These are phyloP conservation scores for Drosophila azteca DNA, from an alignment of 1,140 invertebrate species.

Conservation along the genomic window DNA sequence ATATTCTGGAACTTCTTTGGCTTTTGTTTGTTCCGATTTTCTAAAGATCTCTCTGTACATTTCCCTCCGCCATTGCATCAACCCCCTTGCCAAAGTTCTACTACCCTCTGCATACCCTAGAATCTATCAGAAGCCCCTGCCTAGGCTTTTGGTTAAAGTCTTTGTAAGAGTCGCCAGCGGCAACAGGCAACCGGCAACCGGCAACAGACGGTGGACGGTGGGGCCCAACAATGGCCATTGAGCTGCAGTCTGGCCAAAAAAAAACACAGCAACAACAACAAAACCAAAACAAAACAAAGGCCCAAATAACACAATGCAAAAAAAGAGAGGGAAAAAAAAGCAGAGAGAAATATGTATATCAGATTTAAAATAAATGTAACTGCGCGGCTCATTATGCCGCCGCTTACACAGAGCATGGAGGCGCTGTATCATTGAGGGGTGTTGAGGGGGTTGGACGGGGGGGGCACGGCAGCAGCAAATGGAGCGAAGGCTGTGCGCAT, in stretches of 20 bases:
- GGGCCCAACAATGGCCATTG: conserved; percentile 55
- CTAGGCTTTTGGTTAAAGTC: conserved; percentile 56
- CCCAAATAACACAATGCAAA: conserved; percentile 60
- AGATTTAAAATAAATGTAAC: conserved; percentile 83
- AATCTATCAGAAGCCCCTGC: conserved; percentile 65
- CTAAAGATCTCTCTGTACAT: too few species aligned
- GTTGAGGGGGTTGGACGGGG: neutral
- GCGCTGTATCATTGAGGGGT: neutral
- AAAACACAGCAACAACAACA: conserved; percentile 34
- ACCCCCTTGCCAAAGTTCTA: neutral
- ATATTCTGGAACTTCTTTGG: neutral
- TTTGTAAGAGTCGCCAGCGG: conserved; percentile 69
- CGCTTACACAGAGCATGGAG: conserved; percentile 60
- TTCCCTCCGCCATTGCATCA: too few species aligned
- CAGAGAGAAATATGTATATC: conserved; percentile 79
- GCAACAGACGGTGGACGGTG: conserved; percentile 52
- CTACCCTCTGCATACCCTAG: conserved; percentile 32
- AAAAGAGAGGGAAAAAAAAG: conserved; percentile 36
- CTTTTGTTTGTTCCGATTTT: neutral
- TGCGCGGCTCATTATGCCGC: conserved; percentile 80
- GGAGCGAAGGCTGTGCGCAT: conserved; percentile 63
- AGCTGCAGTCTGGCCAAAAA: conserved; percentile 66
- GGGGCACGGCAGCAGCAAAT: conserved; percentile 35
- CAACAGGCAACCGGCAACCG: conserved; percentile 50
- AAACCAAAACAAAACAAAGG: conserved; percentile 51